phyloP scores from a whole-genome alignment of 1,140 invertebrate species.

The Neodiprion lecontei region DNA sequence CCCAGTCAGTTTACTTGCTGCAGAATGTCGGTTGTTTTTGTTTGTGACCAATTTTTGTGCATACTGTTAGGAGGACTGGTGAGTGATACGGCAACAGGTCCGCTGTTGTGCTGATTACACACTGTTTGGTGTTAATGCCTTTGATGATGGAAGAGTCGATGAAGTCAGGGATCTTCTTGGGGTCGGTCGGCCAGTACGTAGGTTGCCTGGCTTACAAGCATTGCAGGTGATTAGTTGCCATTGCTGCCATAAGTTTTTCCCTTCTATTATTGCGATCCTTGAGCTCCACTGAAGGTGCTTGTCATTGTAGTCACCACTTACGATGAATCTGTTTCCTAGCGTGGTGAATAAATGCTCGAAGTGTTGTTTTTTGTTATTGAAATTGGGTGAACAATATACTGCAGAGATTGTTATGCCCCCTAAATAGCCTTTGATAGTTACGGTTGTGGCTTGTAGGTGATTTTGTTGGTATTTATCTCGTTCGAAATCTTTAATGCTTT shows the following conservation, averaged over 20 bases:
- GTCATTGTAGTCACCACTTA: conserved; percentile 55
- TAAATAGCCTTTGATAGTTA: conserved; percentile 22
- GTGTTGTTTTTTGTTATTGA: conserved; percentile 26
- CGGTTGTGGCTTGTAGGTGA: conserved; percentile 31
- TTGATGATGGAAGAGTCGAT: conserved; percentile 46
- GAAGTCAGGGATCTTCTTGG: conserved; percentile 45
- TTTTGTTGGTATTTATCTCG: conserved; percentile 19
- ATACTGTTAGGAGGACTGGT: conserved; percentile 30
- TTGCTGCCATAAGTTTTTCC: conserved; percentile 37
- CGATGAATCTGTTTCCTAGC: conserved; percentile 33
- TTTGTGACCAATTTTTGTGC: conserved; percentile 18
- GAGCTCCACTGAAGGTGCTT: conserved; percentile 54
- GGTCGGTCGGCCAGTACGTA: conserved; percentile 53
- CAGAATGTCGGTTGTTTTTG: conserved; percentile 16
- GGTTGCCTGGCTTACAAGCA: conserved; percentile 43
- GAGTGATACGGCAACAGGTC: conserved; percentile 38
- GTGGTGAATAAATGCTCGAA: conserved; percentile 29
- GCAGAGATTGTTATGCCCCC: conserved; percentile 21
- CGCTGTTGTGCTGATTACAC: conserved; percentile 20
- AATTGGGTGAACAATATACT: conserved; percentile 35
- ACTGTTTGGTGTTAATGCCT: conserved; percentile 28
- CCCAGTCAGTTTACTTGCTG: conserved; percentile 29
- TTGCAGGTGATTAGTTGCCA: conserved; percentile 32
- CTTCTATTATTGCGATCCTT: conserved; percentile 41
- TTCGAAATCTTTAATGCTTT: conserved; percentile 22